These are phyloP conservation scores for Drosophila neoperkinsi DNA, from an alignment of 2,888 invertebrate species.

Conservation along the genomic window DNA sequence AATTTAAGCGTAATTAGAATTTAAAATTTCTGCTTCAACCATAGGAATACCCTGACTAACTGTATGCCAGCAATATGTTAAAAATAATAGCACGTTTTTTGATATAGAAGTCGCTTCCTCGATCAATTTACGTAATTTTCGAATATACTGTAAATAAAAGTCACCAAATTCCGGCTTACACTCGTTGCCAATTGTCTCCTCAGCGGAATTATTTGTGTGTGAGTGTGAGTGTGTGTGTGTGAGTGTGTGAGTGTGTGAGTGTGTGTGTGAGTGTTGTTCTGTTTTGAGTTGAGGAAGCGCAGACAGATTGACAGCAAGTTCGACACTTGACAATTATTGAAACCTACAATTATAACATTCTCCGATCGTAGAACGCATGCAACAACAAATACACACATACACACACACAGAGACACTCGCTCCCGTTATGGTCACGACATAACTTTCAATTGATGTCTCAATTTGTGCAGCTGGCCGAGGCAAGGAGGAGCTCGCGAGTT, in stretches of 20 bases:
- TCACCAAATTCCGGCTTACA: slow-evolving; percentile 55
- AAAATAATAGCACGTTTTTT: slow-evolving; percentile 55
- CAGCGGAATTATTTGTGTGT: slow-evolving; percentile 1
- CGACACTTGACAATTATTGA: slow-evolving; percentile 68
- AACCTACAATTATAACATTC: slow-evolving; percentile 69
- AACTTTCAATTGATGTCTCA: slow-evolving; percentile 77
- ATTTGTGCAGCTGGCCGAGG: slow-evolving; percentile 46
- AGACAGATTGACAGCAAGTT: slow-evolving; percentile 23
- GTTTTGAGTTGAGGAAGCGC: slow-evolving; percentile 58
- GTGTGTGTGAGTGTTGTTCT: neutral
- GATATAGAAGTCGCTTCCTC: slow-evolving; percentile 24
- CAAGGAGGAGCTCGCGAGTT: slow-evolving; percentile 4
- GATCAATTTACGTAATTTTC: slow-evolving; percentile 33
- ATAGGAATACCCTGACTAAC: neutral
- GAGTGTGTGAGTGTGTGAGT: neutral
- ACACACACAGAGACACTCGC: slow-evolving; percentile 9
- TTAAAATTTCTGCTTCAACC: neutral
- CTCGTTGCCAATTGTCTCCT: slow-evolving; percentile 50
- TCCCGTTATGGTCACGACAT: slow-evolving; percentile 60
- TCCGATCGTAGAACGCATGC: slow-evolving; percentile 28
- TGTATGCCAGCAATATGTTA: neutral
- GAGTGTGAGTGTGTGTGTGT: no score
- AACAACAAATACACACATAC: slow-evolving; percentile 3
- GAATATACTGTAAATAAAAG: slow-evolving; percentile 29
- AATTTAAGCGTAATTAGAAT: neutral